A percentile compares a stretch with the other conserved stretches of the same genome.
Conservation (phyloP, 2,113 vertebrate species). For the Corythornis madagascariensis region DNA sequence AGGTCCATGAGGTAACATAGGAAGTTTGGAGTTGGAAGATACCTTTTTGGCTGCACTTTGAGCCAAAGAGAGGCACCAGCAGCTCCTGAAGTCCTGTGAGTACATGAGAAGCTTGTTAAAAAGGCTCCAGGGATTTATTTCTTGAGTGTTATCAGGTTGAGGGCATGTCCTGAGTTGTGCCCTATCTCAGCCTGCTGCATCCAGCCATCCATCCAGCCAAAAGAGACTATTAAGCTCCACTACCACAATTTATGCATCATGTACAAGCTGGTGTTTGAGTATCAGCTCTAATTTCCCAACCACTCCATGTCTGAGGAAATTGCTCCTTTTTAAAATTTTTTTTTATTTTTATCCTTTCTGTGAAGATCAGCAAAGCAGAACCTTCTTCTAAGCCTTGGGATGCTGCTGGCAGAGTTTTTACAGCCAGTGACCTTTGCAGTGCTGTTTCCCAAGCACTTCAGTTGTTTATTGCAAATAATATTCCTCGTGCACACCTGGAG, state of each 20-base stretch:
- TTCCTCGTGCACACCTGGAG: background rate
- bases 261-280: background rate
- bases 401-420: background rate
- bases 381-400: background rate
- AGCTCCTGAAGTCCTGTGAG: background rate
- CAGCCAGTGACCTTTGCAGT: too few relatives aligned
- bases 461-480: background rate
- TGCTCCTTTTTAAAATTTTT: background rate
- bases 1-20: background rate
- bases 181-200: background rate
- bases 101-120: background rate
- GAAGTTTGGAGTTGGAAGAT: background rate
- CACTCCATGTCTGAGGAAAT: background rate
- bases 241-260: background rate
- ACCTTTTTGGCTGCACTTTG: accelerated
- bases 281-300: background rate
- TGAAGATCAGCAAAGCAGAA: background rate
- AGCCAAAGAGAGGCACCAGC: background rate
- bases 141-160: background rate
- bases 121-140: background rate
- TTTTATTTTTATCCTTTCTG: background rate
- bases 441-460: background rate
- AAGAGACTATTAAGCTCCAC: background rate
- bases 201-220: accelerated
- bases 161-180: accelerated